A percentile compares a stretch with the other conserved stretches of the same genome.
These are phyloP conservation scores for Champsocephalus gunnari DNA, from an alignment of 2,797 vertebrate genomes.

Conservation along the genomic window DNA sequence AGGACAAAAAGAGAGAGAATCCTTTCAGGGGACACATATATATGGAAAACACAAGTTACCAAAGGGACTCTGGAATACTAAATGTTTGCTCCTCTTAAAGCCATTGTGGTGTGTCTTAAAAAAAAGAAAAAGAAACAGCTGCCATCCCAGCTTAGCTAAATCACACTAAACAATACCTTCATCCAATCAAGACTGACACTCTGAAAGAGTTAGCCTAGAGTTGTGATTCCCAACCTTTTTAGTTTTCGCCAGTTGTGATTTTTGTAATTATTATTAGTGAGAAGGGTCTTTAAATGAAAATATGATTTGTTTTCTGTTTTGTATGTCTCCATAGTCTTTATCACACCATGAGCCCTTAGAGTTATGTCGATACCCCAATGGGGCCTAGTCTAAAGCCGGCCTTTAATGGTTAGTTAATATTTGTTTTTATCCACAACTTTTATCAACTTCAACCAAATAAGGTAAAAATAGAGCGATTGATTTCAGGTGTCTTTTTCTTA, in stretches of 20 bases:
- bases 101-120: no score
- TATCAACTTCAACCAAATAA: neutral
- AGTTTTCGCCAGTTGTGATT: neutral
- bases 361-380: no score
- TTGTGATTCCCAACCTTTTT: neutral
- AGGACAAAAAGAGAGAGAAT: no score
- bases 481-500: neutral
- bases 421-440: neutral
- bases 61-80: no score
- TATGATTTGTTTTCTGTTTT: no score
- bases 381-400: neutral
- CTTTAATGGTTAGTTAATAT: no score
- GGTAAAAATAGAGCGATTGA: rapidly evolving
- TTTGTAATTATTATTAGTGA: neutral
- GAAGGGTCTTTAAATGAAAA: neutral
- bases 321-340: neutral
- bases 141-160: neutral
- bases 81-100: no score
- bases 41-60: neutral
- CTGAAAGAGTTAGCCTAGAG: neutral
- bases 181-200: neutral
- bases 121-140: neutral
- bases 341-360: neutral
- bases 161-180: neutral
- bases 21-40: no score